Base-by-base conservation (phyloP, 2,888 invertebrate species). In the Strigamia maritima region DNA sequence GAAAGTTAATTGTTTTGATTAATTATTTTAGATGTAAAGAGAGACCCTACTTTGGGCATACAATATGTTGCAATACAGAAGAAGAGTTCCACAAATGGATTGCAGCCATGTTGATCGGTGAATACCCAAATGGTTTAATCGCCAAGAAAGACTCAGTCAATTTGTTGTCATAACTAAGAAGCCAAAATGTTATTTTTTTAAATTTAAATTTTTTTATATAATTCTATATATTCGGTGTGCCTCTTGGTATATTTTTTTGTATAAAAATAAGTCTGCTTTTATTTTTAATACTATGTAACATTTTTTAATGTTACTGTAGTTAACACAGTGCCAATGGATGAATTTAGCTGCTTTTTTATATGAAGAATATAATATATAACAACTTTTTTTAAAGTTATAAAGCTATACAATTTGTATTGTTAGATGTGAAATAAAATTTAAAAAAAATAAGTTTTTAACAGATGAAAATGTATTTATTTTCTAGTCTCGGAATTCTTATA, bases 11-110 rank as follows among this genome's bases (percentile, higher is more conserved):
- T 60, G 2, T 8, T 8, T 60, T 60, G 22, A 22, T 60, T n/a
- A 24, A n/a, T 24, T n/a, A 8, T 60, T n/a, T 6, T 84, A 92
- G 93, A 85, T 91, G 90, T 78, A 93, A 92, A 84, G 92, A 91
- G 49, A 89, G 89, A 38, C 93, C 93, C 0, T 94, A 89, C 87
- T 94, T 95, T 85, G 95, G 95, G 0, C 90, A 91, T 84, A 92
- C 93, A 0, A 87, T 95, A 77, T 93, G 92, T 8, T 94, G 94
- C 82, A 90, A 89, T 22, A 91, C 92, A 76, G 91, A 91, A 78
- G 90, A 92, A 75, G 92, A 93, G 82, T 90, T 93, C 82, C 89
- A 93, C 19, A 90, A 90, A 81, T 95, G 94, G 94, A 89, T 92
- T 83, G 90, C 93, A 0, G 92, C 93, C 44, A 91, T 95, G 88